A percentile compares a stretch with the other conserved stretches of the same genome.
These are phyloP conservation scores for Thaumatotibia leucotreta DNA, from an alignment of 1,140 invertebrate species.

Conservation along the genomic window DNA sequence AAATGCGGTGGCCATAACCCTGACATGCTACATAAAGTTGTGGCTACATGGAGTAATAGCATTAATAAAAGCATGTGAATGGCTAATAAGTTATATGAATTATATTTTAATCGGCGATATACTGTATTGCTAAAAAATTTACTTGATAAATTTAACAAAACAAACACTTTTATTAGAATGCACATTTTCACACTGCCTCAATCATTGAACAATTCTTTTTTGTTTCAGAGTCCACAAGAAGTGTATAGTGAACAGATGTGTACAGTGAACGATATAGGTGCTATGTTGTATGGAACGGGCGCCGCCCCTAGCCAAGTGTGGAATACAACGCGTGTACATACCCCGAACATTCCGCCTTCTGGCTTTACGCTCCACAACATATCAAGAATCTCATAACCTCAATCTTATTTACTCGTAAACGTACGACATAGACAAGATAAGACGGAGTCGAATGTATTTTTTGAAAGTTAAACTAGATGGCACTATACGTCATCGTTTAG, in stretches of 20 bases:
- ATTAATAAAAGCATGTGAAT: no score
- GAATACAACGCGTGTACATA: conserved; percentile 13
- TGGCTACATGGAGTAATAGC: no score
- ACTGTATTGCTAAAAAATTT: no score
- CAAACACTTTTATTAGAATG: no score
- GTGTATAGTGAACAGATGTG: conserved; percentile 51
- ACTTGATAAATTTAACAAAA: no score
- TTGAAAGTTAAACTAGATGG: not conserved
- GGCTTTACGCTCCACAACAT: conserved; percentile 54
- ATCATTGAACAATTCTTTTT: no score
- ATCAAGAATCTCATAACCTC: conserved; percentile 63
- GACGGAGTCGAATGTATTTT: not conserved
- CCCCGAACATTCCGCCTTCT: conserved; percentile 26
- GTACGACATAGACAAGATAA: not conserved
- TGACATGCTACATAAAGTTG: no score
- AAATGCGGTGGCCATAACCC: no score
- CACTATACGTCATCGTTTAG: no score
- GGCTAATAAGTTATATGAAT: no score
- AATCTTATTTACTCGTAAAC: not conserved
- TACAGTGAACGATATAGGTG: conserved; percentile 62
- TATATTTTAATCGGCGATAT: no score
- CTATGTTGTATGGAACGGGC: conserved; percentile 36
- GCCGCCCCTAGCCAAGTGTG: conserved; percentile 14
- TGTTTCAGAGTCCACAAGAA: conserved; percentile 29
- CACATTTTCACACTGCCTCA: no score